Evolutionary conservation across 2,797 vertebrate genomes (phyloP).

Genomic region (Telmatherina bonti): DNA sequence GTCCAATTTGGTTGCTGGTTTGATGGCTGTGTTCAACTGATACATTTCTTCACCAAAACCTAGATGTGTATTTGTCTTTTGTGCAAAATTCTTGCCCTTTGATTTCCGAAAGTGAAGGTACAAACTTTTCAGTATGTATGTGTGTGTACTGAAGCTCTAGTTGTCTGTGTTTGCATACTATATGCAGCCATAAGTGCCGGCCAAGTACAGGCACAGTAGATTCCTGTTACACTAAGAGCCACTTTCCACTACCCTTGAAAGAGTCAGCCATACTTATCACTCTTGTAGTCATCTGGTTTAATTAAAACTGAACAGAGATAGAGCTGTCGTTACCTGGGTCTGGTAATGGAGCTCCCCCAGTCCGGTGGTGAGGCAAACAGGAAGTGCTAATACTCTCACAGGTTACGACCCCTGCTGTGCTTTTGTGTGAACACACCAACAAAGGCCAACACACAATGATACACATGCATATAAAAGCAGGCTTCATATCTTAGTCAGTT

Average conservation of each 20-base stretch:
- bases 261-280: slow-evolving; percentile 60
- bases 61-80: not conserved
- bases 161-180: slow-evolving; percentile 8
- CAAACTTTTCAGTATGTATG: not conserved
- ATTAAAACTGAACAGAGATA: slow-evolving; percentile 49
- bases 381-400: slow-evolving; percentile 44
- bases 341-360: slow-evolving; percentile 50
- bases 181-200: not conserved
- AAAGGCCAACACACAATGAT: slow-evolving; percentile 44
- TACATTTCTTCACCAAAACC: not conserved
- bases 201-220: not conserved
- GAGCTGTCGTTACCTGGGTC: slow-evolving; percentile 22
- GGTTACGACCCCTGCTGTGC: slow-evolving; percentile 36
- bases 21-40: not conserved
- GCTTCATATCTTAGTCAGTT: slow-evolving; percentile 50
- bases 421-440: slow-evolving; percentile 21
- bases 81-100: not conserved
- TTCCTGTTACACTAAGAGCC: slow-evolving; percentile 43
- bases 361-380: slow-evolving; percentile 32
- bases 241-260: slow-evolving; percentile 55
- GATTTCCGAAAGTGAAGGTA: not conserved
- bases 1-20: not conserved
- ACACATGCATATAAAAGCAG: slow-evolving; percentile 39
- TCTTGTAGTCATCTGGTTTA: slow-evolving; percentile 48
- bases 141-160: not conserved